These are phyloP conservation scores for Chaenocephalus aceratus DNA, from an alignment of 2,113 vertebrate genomes.

Conservation along the genomic window DNA sequence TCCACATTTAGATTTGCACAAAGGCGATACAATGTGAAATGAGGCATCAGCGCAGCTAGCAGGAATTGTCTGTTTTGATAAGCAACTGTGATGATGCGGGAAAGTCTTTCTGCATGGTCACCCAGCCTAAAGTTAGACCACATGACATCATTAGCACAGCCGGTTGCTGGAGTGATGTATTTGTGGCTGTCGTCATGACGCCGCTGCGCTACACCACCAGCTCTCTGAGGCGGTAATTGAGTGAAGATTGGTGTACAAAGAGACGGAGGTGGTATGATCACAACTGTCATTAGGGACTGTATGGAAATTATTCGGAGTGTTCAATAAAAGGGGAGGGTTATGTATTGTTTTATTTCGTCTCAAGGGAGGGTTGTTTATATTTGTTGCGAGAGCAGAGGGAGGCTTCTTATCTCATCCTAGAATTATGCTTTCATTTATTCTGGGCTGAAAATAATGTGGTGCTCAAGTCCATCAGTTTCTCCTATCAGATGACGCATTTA, in stretches of 20 bases:
- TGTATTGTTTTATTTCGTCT: background rate
- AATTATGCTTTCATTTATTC: background rate
- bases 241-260: conserved; percentile 19
- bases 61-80: conserved; percentile 84
- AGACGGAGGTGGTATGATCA: conserved; percentile 20
- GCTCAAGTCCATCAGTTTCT: background rate
- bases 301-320: conserved; percentile 3
- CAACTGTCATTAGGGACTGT: conserved; percentile 30
- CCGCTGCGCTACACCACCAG: conserved; percentile 26
- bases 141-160: conserved; percentile 48
- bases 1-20: conserved; percentile 95
- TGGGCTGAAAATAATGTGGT: background rate
- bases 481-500: background rate
- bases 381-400: background rate
- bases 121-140: conserved; percentile 60
- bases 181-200: conserved; percentile 17
- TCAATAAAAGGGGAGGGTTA: background rate
- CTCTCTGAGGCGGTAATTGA: conserved; percentile 37
- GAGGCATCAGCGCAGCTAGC: conserved; percentile 92
- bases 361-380: background rate
- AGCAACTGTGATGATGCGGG: conserved; percentile 72
- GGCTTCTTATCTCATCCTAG: background rate
- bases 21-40: conserved; percentile 90
- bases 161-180: conserved; percentile 27
- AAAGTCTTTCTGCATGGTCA: conserved; percentile 59